Conservation (phyloP, 2,113 vertebrate genomes). For the Sylvietta virens region DNA sequence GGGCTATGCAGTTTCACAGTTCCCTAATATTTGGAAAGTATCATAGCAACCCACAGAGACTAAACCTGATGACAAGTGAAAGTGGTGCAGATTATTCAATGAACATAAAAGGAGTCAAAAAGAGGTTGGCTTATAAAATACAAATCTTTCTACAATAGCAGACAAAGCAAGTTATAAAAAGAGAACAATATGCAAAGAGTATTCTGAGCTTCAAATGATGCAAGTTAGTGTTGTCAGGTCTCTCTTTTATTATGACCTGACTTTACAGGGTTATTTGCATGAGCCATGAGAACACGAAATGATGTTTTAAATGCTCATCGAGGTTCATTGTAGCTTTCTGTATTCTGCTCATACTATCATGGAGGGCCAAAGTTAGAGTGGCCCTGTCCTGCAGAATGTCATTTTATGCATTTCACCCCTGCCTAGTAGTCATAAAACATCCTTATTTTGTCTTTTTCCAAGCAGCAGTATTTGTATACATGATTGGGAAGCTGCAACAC, state of each 20-base stretch:
- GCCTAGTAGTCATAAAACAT: neutral
- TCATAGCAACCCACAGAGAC: constrained; percentile 61
- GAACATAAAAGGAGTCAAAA: neutral
- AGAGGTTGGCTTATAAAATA: neutral
- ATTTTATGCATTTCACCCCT: neutral
- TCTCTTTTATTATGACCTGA: neutral
- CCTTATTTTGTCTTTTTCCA: neutral
- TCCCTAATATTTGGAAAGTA: constrained; percentile 69
- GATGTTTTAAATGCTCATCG: neutral
- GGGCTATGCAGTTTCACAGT: neutral
- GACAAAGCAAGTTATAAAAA: neutral
- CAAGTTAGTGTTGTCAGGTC: neutral
- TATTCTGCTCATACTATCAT: neutral
- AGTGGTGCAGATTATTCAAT: neutral
- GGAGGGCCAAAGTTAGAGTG: neutral
- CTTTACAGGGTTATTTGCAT: neutral
- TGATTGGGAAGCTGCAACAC: neutral
- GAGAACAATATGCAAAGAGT: neutral
- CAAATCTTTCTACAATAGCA: neutral
- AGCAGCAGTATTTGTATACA: neutral
- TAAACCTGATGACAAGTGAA: constrained; percentile 31
- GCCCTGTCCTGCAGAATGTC: neutral
- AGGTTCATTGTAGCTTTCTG: neutral
- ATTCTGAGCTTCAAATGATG: neutral
- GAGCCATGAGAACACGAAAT: neutral